Conservation (phyloP, 2,888 invertebrate genomes). For the Baccha elongata region DNA sequence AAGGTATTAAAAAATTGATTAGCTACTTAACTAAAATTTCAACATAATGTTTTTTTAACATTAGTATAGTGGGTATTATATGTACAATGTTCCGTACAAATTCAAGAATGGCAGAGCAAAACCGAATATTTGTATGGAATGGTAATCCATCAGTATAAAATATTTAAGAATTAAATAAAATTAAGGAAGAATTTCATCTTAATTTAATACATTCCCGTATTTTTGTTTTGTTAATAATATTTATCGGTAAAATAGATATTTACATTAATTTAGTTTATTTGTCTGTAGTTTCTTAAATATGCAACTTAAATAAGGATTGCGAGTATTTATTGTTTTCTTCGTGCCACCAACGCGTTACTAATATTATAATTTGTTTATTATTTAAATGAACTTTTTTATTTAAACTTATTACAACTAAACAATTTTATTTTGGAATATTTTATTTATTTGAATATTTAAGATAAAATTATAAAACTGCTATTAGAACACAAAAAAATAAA, state of each 20-base stretch:
- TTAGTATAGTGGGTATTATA: no score
- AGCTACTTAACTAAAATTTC: no score
- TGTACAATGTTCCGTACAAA: no score
- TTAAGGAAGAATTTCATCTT: background rate
- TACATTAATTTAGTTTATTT: slow-evolving; percentile 2
- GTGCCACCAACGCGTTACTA: slow-evolving; percentile 45
- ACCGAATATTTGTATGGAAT: no score
- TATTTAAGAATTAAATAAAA: background rate
- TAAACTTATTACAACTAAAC: background rate
- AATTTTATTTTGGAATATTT: slow-evolving; percentile 25
- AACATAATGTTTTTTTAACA: no score
- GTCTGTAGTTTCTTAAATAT: background rate
- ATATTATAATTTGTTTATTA: slow-evolving; percentile 22
- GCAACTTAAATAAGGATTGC: slow-evolving; percentile 36
- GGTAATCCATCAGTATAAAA: background rate
- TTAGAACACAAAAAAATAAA: background rate
- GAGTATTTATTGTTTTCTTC: slow-evolving; percentile 59
- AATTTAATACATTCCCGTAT: background rate
- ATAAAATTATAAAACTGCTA: background rate
- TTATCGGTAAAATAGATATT: background rate
- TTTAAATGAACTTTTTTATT: slow-evolving; percentile 27
- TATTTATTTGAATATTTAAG: slow-evolving; percentile 12
- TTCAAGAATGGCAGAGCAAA: no score
- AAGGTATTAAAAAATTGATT: no score
- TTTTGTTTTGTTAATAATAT: background rate